Percentiles rank a stretch among this genome's conserved stretches.
phyloP scores from a whole-genome alignment of 2,113 vertebrate species.

The Microtus ochrogaster region DNA sequence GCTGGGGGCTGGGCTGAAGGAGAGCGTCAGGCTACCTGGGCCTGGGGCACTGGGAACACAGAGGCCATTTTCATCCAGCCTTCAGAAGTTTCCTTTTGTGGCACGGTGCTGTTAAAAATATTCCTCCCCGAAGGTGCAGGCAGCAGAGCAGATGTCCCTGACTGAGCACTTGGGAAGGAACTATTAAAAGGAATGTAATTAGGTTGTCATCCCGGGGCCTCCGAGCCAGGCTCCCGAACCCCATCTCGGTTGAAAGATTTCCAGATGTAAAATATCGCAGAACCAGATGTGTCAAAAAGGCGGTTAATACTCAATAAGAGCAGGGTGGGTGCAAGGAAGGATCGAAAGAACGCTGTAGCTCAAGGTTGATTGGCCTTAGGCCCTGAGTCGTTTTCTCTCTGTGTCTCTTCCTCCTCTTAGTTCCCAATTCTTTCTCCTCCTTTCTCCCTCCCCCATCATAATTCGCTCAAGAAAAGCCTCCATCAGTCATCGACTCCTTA shows the following conservation, averaged over 20 bases:
- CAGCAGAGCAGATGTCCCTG: conserved; percentile 86
- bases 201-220: conserved; percentile 87
- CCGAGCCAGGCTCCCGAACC: conserved; percentile 71
- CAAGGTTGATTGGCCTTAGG: conserved; percentile 59
- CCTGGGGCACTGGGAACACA: conserved; percentile 36
- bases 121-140: conserved; percentile 85
- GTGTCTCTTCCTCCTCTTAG: not conserved
- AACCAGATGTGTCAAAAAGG: conserved; percentile 67
- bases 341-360: not conserved
- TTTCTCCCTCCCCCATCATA: not conserved
- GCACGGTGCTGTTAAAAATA: conserved; percentile 81
- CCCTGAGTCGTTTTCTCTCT: not conserved
- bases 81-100: conserved; percentile 84
- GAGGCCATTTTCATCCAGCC: conserved; percentile 80
- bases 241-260: conserved; percentile 80
- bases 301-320: conserved; percentile 52
- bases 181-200: conserved; percentile 90
- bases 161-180: conserved; percentile 86
- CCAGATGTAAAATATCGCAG: conserved; percentile 75
- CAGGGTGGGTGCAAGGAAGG: not conserved
- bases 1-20: not conserved
- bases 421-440: not conserved
- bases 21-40: conserved; percentile 39
- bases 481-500: not conserved
- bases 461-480: not conserved